Evolutionary conservation across 2,888 invertebrate species (phyloP), one percentile per base, ranked within the genome.

Genomic region (Nomada lathburiana): DNA sequence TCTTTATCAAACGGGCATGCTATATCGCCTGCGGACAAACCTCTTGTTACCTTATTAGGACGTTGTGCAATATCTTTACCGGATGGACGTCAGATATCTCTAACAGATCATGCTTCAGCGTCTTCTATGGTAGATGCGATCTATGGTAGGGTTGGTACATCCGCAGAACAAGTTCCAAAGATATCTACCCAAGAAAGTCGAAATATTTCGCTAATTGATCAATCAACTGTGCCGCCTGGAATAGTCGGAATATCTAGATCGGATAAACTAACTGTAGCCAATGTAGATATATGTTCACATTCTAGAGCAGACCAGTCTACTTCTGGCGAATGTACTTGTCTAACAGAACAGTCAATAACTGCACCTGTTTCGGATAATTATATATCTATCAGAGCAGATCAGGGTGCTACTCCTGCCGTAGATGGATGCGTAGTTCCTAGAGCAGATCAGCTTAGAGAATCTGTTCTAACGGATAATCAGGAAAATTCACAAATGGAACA

Each of bases 1-100:
- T 78, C 84, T 26, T 63, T 88, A 57, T 80, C 84, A 20, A 88
- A 88, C n/a, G 88, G 88, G 0, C 88, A 88, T 3, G 87, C 82
- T 5, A 62, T 88, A 47, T 72, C 83, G 4, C 74, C 86, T 36
- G 69, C 80, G 18, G 86, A 88, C 9, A 88, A 87, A 63, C 76
- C 84, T 29, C 65, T 75, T 52, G 60, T 79, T n/a, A 77, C 77
- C 11, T 57, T 82, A 26, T 42, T 78, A 16, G 77, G 72, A 7
- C 77, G 81, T 47, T 81, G 80, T 42, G 52, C 77, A 4, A 52
- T 67, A 11, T 68, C 82, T 64, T 68, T 78, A 18, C 9, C 80
- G 5, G 79, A 85, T 36, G 57, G 53, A 29, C 84, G 86, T 60
- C 85, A 80, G 59, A 10, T 67, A 55, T 52, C 79, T 47, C 52